These are phyloP conservation scores for Prionailurus bengalensis DNA, from an alignment of 2,113 vertebrate species.

Conservation along the genomic window DNA sequence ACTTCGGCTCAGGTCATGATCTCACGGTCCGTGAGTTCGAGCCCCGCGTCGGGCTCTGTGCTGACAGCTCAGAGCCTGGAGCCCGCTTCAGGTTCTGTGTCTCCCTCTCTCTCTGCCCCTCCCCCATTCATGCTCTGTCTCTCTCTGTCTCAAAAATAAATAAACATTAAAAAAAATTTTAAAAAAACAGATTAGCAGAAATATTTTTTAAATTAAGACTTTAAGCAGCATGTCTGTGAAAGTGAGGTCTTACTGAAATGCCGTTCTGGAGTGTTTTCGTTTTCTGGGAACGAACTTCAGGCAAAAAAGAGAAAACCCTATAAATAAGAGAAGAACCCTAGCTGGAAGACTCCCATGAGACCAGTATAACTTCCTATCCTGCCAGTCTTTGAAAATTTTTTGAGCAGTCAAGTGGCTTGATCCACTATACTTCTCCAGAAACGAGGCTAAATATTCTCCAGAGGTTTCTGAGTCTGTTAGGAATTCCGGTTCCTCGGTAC, in stretches of 20 bases:
- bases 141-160: no score
- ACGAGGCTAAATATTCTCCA: constrained; percentile 19
- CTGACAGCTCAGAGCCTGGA: no score
- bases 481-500: constrained; percentile 28
- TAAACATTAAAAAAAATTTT: no score
- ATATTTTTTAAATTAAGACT: constrained; percentile 37
- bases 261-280: constrained; percentile 31
- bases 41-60: no score
- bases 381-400: constrained; percentile 14
- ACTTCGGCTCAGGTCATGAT: no score
- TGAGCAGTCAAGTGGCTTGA: not conserved
- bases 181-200: not conserved
- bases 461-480: constrained; percentile 37
- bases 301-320: constrained; percentile 17
- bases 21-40: no score
- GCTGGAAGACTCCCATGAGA: not conserved
- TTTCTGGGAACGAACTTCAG: constrained; percentile 37
- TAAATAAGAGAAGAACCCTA: constrained; percentile 36
- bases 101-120: no score
- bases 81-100: no score
- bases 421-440: not conserved
- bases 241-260: constrained; percentile 37
- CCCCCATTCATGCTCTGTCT: no score
- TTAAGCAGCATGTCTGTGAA: constrained; percentile 31
- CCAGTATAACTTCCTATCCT: constrained; percentile 24